Evolutionary conservation across 2,113 vertebrate genomes (phyloP).

Genomic region (Oryzias javanicus): DNA sequence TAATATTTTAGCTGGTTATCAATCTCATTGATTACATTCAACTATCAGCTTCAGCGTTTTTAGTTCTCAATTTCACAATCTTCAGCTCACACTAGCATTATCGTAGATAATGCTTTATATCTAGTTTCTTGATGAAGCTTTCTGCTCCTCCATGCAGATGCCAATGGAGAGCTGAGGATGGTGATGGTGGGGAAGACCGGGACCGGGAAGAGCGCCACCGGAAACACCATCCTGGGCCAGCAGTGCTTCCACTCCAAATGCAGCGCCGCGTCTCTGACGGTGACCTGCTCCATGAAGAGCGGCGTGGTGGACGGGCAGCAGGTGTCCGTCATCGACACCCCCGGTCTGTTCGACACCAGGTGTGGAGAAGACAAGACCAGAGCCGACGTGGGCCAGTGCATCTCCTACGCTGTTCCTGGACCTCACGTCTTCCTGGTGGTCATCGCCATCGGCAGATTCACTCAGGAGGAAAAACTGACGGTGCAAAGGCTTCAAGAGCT

Average conservation of each 20-base stretch:
- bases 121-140: too few relatives aligned
- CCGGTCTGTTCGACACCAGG: slow-evolving; percentile 4
- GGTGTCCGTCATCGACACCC: slow-evolving; percentile 2
- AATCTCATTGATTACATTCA: too few relatives aligned
- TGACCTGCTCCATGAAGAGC: background rate
- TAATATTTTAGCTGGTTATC: too few relatives aligned
- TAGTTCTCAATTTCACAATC: too few relatives aligned
- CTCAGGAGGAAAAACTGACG: slow-evolving; percentile 3
- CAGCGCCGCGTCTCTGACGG: background rate
- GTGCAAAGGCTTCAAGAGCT: slow-evolving; percentile 8
- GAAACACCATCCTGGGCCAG: background rate
- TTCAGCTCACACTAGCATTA: too few relatives aligned
- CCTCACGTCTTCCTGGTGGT: slow-evolving; percentile 14
- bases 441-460: slow-evolving; percentile 3
- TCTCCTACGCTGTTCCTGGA: background rate
- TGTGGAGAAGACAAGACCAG: background rate
- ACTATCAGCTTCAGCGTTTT: too few relatives aligned
- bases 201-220: slow-evolving; percentile 1
- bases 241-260: background rate
- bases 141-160: too few relatives aligned
- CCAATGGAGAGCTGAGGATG: background rate
- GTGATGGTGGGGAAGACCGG: slow-evolving; percentile 2
- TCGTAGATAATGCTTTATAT: too few relatives aligned
- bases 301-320: background rate
- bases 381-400: background rate